Conservation (phyloP, 2,888 invertebrate species). For the Pristionchus mayeri region DNA sequence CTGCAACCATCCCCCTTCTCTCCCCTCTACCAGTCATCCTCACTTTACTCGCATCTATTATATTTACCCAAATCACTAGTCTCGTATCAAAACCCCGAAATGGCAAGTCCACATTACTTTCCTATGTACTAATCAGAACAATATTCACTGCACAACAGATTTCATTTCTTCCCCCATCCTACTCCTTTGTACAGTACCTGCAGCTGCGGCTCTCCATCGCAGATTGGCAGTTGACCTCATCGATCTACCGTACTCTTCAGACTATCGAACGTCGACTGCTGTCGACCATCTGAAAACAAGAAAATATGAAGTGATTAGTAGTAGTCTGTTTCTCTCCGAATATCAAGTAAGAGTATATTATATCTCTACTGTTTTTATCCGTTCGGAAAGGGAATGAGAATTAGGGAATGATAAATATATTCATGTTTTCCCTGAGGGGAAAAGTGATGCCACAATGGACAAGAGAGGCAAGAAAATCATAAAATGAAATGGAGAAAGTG, state of each 20-base stretch:
- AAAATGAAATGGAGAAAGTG: neutral
- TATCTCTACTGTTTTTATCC: too few relatives aligned
- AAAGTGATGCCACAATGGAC: neutral
- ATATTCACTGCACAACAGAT: too few relatives aligned
- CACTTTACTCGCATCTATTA: too few relatives aligned
- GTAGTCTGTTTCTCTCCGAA: too few relatives aligned
- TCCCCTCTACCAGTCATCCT: too few relatives aligned
- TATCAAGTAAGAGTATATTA: too few relatives aligned
- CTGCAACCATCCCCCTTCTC: neutral
- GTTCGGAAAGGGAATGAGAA: neutral
- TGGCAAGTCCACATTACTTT: too few relatives aligned
- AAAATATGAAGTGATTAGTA: neutral
- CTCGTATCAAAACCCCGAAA: too few relatives aligned
- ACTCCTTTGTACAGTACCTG: neutral
- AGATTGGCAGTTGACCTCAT: conserved; percentile 10
- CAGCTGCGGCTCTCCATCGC: conserved; percentile 9
- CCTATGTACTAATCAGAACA: too few relatives aligned
- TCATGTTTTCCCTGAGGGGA: neutral
- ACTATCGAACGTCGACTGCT: neutral
- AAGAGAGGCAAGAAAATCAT: neutral
- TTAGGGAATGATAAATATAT: neutral
- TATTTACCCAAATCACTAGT: too few relatives aligned
- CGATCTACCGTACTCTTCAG: conserved; percentile 10
- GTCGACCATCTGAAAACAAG: neutral
- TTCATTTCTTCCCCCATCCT: too few relatives aligned